Percentiles rank a stretch among this genome's conserved stretches.
Conservation (phyloP, 2,888 invertebrate genomes). For the Lydus trimaculatus region DNA sequence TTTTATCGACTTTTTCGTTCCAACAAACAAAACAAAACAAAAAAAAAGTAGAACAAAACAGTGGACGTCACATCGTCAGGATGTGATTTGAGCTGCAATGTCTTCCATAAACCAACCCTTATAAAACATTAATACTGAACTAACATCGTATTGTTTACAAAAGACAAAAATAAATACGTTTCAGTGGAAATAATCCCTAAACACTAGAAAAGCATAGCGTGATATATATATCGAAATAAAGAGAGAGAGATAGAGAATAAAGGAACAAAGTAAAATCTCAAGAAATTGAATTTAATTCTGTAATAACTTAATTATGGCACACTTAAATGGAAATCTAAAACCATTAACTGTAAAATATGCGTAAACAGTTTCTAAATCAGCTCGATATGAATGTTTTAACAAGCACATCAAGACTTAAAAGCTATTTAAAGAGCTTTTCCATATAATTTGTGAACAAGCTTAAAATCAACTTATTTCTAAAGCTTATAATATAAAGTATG, state of each 20-base stretch:
- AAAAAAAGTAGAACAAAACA: no score
- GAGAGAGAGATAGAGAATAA: no score
- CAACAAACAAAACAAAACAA: no score
- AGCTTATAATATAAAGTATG: background rate
- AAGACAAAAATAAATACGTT: slow-evolving; percentile 7
- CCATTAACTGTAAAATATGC: slow-evolving; percentile 34
- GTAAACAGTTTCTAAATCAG: slow-evolving; percentile 32
- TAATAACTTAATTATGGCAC: slow-evolving; percentile 32
- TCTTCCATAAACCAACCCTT: background rate
- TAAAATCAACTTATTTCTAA: slow-evolving; percentile 22
- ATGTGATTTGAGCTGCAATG: no score
- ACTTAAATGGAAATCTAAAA: slow-evolving; percentile 34
- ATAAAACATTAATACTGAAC: background rate
- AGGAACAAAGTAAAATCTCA: slow-evolving; percentile 12
- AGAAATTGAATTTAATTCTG: slow-evolving; percentile 30
- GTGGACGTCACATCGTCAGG: no score
- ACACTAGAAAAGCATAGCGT: no score
- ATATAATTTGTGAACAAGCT: slow-evolving; percentile 30
- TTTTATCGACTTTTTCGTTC: no score
- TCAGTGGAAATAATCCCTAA: background rate
- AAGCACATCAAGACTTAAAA: slow-evolving; percentile 29
- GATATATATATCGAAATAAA: no score
- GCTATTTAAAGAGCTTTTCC: slow-evolving; percentile 31
- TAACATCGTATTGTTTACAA: background rate
- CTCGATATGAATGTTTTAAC: slow-evolving; percentile 32